Base-by-base conservation (phyloP, 2,797 vertebrate genomes). In the Schizopygopsis malacanthus region DNA sequence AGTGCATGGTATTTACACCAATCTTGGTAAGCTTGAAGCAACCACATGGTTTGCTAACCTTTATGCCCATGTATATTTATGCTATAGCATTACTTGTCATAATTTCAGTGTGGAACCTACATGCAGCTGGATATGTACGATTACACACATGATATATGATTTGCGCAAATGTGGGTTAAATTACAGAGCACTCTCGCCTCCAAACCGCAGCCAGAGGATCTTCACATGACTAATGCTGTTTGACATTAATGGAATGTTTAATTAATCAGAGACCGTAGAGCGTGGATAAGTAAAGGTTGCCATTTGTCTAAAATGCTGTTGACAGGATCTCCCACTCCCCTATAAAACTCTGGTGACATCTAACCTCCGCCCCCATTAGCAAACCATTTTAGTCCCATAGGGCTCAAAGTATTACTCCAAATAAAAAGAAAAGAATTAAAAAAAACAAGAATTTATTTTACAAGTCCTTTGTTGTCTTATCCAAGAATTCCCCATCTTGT, bases 181-280 rank as follows among this genome's bases (percentile, higher is more conserved):
- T 20, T 63, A 25, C 13, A 65, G 61, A 65, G 20, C 20, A 1
- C 54, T 59, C 54, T 59, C 22, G 22, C 9, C 56, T 59, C 22
- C 56, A n/a, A 59, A 59, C 56, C 22, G 0, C 56, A 59, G 22
- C 52, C 84, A 87, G 84, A 90, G 50, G 85, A 81, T 81, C 45
- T 76, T 77, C 43, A 52, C 43, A 65, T 77, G 59, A 88, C 90
- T 92, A 92, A 94, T 92, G 83, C 86, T 89, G 90, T 94, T 93
- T 93, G 93, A 94, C 92, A 67, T 92, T 92, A 93, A 93, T 93
- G 88, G 93, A 92, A 94, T 92, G 92, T 92, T 93, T 93, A 92
- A 94, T 93, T 91, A 92, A 93, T 91, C 86, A 83, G 41, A 76
- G 82, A 88, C 91, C 90, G 87, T 89, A 89, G 89, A 92, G 90